phyloP scores from a whole-genome alignment of 2,113 vertebrate genomes.

The Guaruba guarouba region DNA sequence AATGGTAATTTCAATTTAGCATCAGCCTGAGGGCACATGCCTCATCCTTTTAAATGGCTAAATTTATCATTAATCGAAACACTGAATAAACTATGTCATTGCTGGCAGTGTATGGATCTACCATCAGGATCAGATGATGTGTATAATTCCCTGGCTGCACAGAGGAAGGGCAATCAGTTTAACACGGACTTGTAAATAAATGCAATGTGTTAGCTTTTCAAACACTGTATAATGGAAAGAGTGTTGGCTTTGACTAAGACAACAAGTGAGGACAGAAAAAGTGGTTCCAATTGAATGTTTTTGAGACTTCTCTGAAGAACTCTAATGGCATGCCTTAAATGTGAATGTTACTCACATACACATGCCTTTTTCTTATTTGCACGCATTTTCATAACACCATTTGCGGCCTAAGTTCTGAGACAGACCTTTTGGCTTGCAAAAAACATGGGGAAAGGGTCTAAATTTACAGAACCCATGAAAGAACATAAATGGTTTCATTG shows the following conservation, averaged over 20 bases:
- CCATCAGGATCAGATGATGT: neutral
- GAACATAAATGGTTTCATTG: neutral
- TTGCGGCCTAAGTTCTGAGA: neutral
- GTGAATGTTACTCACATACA: neutral
- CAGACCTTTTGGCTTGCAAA: neutral
- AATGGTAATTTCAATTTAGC: constrained; percentile 70
- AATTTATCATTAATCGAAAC: constrained; percentile 62
- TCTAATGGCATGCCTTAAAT: neutral
- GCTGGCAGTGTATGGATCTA: neutral
- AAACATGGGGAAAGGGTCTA: neutral
- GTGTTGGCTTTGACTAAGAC: neutral
- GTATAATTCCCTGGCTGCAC: neutral
- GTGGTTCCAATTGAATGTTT: neutral
- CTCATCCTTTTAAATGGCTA: constrained; percentile 62
- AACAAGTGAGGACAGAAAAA: neutral
- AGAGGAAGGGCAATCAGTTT: constrained; percentile 15
- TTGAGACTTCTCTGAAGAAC: neutral
- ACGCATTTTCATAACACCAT: neutral
- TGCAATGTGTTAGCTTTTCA: neutral
- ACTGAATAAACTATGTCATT: constrained; percentile 34
- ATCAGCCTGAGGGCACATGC: constrained; percentile 47
- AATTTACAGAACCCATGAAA: neutral
- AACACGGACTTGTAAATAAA: constrained; percentile 25
- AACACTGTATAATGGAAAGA: neutral
- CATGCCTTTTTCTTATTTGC: neutral